Conservation (phyloP, 2,888 invertebrate species). For the Cheilosia urbana region DNA sequence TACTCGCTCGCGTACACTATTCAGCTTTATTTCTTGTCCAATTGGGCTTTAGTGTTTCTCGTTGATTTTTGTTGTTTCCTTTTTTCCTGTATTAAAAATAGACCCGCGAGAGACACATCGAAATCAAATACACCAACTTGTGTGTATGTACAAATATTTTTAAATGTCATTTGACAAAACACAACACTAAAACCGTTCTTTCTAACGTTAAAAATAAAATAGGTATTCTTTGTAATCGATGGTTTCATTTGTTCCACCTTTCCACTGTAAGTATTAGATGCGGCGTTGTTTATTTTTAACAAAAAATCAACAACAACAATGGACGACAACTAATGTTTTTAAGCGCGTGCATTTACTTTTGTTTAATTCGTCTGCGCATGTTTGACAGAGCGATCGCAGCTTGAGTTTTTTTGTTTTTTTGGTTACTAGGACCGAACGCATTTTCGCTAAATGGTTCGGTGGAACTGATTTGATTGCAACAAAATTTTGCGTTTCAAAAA, state of each 20-base stretch:
- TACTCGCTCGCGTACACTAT: background rate
- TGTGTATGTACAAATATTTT: slow-evolving; percentile 58
- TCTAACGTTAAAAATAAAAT: slow-evolving; percentile 42
- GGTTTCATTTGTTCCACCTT: slow-evolving; percentile 40
- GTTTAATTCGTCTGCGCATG: slow-evolving; percentile 21
- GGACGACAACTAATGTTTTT: slow-evolving; percentile 12
- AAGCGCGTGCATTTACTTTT: slow-evolving; percentile 32
- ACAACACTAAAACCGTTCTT: slow-evolving; percentile 32
- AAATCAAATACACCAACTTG: slow-evolving; percentile 39
- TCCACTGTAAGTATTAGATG: slow-evolving; percentile 21
- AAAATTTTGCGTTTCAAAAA: slow-evolving; percentile 9
- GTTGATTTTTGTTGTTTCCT: slow-evolving; percentile 53
- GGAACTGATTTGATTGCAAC: slow-evolving; percentile 4
- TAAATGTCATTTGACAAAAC: slow-evolving; percentile 68
- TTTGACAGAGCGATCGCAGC: background rate
- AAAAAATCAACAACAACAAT: slow-evolving; percentile 9
- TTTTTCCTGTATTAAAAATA: slow-evolving; percentile 70
- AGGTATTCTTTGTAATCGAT: slow-evolving; percentile 16
- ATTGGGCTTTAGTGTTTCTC: slow-evolving; percentile 41
- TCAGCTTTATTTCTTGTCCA: slow-evolving; percentile 9
- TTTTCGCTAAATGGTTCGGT: background rate
- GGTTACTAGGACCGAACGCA: background rate
- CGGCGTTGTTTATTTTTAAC: slow-evolving; percentile 58
- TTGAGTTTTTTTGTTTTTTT: background rate
- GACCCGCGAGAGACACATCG: slow-evolving; percentile 28